Evolutionary conservation across 2,888 invertebrate genomes (phyloP), one percentile per base, ranked within the genome.

Genomic region (Drosophila glabriapex): DNA sequence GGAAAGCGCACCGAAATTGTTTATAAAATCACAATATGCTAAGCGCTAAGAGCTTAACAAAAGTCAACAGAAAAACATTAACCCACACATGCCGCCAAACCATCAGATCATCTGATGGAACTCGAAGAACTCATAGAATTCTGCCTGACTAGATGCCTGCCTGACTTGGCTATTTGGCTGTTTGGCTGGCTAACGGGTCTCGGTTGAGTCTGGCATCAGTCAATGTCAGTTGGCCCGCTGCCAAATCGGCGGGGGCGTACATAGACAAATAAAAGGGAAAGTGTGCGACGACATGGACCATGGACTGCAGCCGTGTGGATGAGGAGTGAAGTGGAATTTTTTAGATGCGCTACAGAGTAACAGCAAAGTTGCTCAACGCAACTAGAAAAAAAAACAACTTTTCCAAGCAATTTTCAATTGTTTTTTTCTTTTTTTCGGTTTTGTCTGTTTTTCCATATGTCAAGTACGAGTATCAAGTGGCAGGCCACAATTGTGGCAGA

Each of bases 181-280:
- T 33, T 33, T 52, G 25, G 56, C 56, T 33, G 41, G 46, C 46
- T 16, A 25, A n/a, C 49, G 55, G 66, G 50, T 50, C 54, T 66
- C 61, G 41, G 64, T 68, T 59, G 69, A 53, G 66, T 81, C 85
- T 83, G 87, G 91, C 91, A 91, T 91, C 91, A 91, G 91, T 91
- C 91, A 91, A 91, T 91, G 91, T 91, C 91, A 91, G 84, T 84
- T 91, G 91, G 91, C 81, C 52, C 59, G 78, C 69, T 88, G 91
- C 91, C 91, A 91, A 84, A 64, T 69, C 70, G 62, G 62, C 68
- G 75, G 74, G 67, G 88, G 82, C 69, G 80, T 68, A 29, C 56
- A 56, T 56, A 64, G 62, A 75, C 75, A 79, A 72, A 53, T 53
- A 78, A 80, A 85, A 87, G 85, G 85, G 80, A 78, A 75, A 78